Evolutionary conservation across 2,113 vertebrate species (phyloP), one percentile per base, ranked within the genome.

Genomic region (Odocoileus virginianus): DNA sequence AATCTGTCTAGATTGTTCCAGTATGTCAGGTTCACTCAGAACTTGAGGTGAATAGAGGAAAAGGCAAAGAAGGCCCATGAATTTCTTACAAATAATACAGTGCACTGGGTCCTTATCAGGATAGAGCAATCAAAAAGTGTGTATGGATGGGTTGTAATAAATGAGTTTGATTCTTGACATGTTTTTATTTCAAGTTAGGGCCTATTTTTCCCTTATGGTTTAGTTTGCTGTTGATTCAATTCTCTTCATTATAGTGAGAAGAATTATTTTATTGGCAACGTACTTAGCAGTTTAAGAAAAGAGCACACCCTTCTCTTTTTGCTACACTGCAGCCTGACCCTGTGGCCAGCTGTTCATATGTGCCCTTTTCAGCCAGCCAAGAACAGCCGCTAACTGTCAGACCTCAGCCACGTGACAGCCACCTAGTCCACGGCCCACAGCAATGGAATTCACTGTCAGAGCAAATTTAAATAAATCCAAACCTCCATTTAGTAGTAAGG

Each of bases 391-490:
- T 61, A 57, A 36, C 17, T n/a, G 9, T 30, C 16, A 36, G 28
- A 76, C 17, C 54, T 89, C 83, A 78, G 79, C 15, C 89, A 54
- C 10, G 14, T 14, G 47, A 83, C 52, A 94, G 61, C 40, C 40
- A 78, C 43, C 10, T 27, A 86, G 58, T 74, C 45, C 64, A 78
- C 40, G 28, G 91, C 45, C 36, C 82, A 71, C 23, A 96, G 60
- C 58, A 91, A 36, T 45, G 40, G 19, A 95, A 97, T 91, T 92
- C 76, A 97, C 23, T 27, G 13, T 94, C 58, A 87, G 52, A 94
- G 61, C 2, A 90, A 94, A 97, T 93, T 74, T 76, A 92, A 95
- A 82, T 54, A 85, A 92, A 85, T 76, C 16, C 64, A 94, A 82
- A 92, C 33, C 9, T 94, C 16, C 16, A 74, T 61, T 92, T 90